These are phyloP conservation scores for Peromyscus leucopus DNA, from an alignment of 2,113 vertebrate species.

Conservation along the genomic window DNA sequence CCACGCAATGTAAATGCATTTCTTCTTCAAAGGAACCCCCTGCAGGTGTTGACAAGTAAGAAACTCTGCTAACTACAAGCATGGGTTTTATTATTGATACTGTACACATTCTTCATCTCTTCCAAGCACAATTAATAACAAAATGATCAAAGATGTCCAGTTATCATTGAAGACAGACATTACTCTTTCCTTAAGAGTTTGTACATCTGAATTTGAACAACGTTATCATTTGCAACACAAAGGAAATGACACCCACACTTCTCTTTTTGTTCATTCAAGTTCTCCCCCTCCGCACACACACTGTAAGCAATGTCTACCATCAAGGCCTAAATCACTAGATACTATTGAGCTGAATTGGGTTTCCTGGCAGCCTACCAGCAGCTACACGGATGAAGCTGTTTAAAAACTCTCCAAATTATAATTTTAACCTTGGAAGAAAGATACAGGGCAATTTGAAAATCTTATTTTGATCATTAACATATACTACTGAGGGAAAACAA, in stretches of 20 bases:
- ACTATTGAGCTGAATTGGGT: slow-evolving; percentile 23
- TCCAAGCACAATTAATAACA: background rate
- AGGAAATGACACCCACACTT: background rate
- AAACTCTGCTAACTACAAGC: background rate
- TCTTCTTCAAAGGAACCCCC: background rate
- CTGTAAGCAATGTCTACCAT: background rate
- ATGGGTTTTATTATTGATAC: background rate
- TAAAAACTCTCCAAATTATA: slow-evolving; percentile 72
- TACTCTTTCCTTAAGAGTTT: background rate
- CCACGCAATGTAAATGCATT: background rate
- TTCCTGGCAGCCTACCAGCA: slow-evolving; percentile 43
- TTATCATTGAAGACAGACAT: background rate
- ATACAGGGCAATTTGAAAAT: slow-evolving; percentile 72
- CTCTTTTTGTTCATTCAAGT: background rate
- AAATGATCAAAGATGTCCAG: background rate
- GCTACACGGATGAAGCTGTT: slow-evolving; percentile 69
- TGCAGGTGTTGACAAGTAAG: background rate
- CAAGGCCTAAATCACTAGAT: slow-evolving; percentile 58
- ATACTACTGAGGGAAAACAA: slow-evolving; percentile 79
- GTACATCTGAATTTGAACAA: background rate
- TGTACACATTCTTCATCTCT: background rate
- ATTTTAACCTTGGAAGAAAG: slow-evolving; percentile 81
- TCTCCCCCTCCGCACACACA: background rate
- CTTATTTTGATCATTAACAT: slow-evolving; percentile 82
- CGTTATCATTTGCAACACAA: background rate